A percentile compares a stretch with the other conserved stretches of the same genome.
Conservation (phyloP, 2,113 vertebrate species). For the Asarcornis scutulata region DNA sequence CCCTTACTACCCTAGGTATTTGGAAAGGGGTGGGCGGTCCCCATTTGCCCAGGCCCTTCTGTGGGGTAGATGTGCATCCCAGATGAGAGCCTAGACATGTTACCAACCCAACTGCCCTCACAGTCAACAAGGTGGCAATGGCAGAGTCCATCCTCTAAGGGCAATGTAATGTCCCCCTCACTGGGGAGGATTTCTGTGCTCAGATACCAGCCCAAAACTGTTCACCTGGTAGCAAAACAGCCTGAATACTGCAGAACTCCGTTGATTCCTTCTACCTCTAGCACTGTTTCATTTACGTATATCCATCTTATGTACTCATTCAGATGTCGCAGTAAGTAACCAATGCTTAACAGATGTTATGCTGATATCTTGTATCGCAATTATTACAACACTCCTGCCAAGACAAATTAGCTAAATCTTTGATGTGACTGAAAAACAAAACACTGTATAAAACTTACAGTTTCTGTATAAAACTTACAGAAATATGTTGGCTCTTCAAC, state of each 20-base stretch:
- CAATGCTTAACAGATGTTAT: background rate
- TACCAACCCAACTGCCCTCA: background rate
- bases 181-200: background rate
- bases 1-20: background rate
- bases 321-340: background rate
- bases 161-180: background rate
- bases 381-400: background rate
- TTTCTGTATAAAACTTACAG: background rate
- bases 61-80: background rate
- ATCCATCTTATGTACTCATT: background rate
- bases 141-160: background rate
- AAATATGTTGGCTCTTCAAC: background rate
- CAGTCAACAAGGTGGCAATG: background rate
- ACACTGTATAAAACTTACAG: background rate
- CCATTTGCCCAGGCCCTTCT: background rate
- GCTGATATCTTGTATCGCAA: background rate
- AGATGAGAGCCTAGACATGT: background rate
- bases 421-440: background rate
- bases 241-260: background rate
- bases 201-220: background rate
- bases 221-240: background rate
- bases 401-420: background rate
- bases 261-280: background rate
- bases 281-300: background rate
- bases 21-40: background rate